Conservation (phyloP, 2,888 invertebrate genomes). For the Drosophila quinaria region DNA sequence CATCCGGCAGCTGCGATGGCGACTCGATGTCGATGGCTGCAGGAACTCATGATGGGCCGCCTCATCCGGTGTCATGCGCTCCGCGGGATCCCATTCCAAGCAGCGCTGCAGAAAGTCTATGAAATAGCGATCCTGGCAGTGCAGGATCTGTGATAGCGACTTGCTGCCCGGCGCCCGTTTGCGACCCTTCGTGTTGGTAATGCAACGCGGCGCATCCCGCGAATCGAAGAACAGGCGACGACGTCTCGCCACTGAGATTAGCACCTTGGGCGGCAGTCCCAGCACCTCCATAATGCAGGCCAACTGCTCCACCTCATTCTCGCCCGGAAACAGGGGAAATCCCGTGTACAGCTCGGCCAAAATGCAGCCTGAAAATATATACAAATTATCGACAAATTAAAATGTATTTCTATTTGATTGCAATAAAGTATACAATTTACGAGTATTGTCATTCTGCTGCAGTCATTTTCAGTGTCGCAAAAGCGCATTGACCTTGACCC, state of each 20-base stretch:
- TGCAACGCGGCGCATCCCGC: slow-evolving; percentile 95
- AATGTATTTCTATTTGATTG: slow-evolving; percentile 51
- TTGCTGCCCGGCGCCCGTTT: slow-evolving; percentile 95
- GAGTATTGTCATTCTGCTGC: slow-evolving; percentile 41
- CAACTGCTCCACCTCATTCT: slow-evolving; percentile 98
- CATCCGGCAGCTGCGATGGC: slow-evolving; percentile 84
- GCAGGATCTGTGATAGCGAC: slow-evolving; percentile 92
- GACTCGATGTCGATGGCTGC: slow-evolving; percentile 87
- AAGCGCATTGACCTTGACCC: slow-evolving; percentile 73
- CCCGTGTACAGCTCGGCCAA: slow-evolving; percentile 98
- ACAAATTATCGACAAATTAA: slow-evolving; percentile 33
- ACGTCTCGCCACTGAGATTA: slow-evolving; percentile 94
- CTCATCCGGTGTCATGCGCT: slow-evolving; percentile 96
- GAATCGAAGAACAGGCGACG: slow-evolving; percentile 95
- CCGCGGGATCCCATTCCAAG: slow-evolving; percentile 97
- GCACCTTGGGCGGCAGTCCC: slow-evolving; percentile 94
- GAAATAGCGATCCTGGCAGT: slow-evolving; percentile 95
- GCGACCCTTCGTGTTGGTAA: slow-evolving; percentile 97
- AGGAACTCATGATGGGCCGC: slow-evolving; percentile 96
- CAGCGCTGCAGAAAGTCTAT: slow-evolving; percentile 96
- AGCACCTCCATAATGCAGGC: slow-evolving; percentile 99
- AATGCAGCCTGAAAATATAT: slow-evolving; percentile 91
- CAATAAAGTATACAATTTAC: neutral
- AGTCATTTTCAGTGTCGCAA: slow-evolving; percentile 46
- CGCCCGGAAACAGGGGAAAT: slow-evolving; percentile 97